Conservation (phyloP, 2,113 vertebrate genomes). For the Tragelaphus imberbis region DNA sequence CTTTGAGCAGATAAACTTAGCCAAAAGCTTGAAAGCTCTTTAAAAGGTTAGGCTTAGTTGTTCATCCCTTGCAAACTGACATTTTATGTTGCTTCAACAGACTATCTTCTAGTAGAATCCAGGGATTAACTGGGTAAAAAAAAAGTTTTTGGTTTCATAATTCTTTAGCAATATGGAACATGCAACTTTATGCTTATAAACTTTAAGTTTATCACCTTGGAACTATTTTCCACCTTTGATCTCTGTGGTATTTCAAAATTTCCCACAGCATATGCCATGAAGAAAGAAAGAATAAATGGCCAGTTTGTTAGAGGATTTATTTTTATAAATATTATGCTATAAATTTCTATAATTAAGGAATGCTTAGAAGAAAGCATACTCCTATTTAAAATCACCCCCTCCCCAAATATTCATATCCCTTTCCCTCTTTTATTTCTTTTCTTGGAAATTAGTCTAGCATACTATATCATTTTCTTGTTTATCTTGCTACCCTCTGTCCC, state of each 20-base stretch:
- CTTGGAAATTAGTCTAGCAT: not conserved
- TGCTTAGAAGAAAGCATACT: not conserved
- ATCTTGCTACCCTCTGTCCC: not conserved
- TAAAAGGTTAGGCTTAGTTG: not conserved
- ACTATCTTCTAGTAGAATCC: not conserved
- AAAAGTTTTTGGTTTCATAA: not conserved
- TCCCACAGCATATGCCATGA: not conserved
- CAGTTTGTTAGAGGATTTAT: not conserved
- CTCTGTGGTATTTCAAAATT: not conserved
- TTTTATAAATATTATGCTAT: not conserved
- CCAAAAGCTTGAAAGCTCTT: not conserved
- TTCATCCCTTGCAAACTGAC: not conserved
- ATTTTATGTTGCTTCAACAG: not conserved
- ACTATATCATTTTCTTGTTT: not conserved
- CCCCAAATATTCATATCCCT: not conserved
- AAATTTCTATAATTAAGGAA: not conserved
- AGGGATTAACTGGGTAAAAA: not conserved
- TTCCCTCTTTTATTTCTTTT: not conserved
- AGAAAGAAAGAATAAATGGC: not conserved
- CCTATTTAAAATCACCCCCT: not conserved
- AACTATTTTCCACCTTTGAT: not conserved
- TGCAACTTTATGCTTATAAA: not conserved
- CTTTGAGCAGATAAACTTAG: not conserved
- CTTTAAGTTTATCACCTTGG: not conserved
- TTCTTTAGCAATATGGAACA: not conserved